Evolutionary conservation across 2,113 vertebrate species (phyloP).

Genomic region (Pteropus alecto): DNA sequence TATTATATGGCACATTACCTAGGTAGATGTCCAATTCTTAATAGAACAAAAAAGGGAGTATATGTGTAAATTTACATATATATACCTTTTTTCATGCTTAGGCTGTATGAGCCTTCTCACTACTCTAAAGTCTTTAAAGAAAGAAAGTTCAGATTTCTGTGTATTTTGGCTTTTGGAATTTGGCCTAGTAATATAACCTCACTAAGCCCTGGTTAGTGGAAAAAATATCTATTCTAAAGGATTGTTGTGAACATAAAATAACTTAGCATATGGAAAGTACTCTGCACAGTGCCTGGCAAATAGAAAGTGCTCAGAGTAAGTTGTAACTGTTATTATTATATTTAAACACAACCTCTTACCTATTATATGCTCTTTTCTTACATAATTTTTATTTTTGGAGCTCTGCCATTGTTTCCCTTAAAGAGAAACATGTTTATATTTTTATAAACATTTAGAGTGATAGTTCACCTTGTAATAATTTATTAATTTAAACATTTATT

Average conservation of each 20-base stretch:
- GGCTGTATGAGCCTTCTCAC: background rate
- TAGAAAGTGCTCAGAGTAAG: background rate
- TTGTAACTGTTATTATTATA: background rate
- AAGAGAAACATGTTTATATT: background rate
- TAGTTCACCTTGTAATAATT: background rate
- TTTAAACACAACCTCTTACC: background rate
- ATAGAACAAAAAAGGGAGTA: background rate
- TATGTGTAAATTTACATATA: background rate
- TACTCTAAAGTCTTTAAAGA: background rate
- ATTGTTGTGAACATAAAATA: background rate
- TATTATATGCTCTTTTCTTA: background rate
- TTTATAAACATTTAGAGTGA: conserved; percentile 16
- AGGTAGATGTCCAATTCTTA: background rate
- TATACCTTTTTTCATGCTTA: background rate
- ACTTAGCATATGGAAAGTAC: background rate
- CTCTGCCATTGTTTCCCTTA: background rate
- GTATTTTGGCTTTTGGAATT: background rate
- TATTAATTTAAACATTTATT: background rate
- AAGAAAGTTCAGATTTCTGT: background rate
- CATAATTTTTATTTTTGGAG: background rate
- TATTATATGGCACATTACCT: background rate
- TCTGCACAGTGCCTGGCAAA: background rate
- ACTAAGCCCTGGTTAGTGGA: background rate
- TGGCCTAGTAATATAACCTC: background rate
- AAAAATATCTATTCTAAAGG: background rate